Evolutionary conservation across 2,797 vertebrate genomes (phyloP).

Genomic region (Brotula barbata): DNA sequence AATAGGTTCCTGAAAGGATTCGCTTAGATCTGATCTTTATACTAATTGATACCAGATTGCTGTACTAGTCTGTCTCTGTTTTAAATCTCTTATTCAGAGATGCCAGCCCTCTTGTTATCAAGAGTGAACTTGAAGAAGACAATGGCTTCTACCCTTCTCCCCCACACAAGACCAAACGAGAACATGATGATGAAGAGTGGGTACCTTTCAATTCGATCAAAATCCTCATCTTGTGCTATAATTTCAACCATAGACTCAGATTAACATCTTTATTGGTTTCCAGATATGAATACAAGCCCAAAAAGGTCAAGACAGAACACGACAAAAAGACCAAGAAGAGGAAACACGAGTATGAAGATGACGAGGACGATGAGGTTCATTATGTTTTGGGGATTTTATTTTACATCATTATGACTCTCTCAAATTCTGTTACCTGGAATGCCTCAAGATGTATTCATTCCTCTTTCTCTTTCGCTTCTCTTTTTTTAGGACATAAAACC

Average conservation of each 20-base stretch:
- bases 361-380: slow-evolving; percentile 84
- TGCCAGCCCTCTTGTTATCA: slow-evolving; percentile 83
- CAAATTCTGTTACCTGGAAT: not conserved
- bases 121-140: slow-evolving; percentile 87
- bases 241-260: not conserved
- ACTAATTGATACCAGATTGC: not conserved
- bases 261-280: slow-evolving; percentile 25
- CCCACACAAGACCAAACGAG: slow-evolving; percentile 88
- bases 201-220: slow-evolving; percentile 54
- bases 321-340: slow-evolving; percentile 92
- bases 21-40: not conserved
- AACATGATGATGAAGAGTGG: slow-evolving; percentile 87
- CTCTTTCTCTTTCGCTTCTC: slow-evolving; percentile 5
- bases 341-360: slow-evolving; percentile 88
- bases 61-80: slow-evolving; percentile 26
- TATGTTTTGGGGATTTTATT: not conserved
- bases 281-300: slow-evolving; percentile 87
- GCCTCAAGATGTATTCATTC: not conserved
- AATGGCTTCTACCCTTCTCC: slow-evolving; percentile 83
- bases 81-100: slow-evolving; percentile 55
- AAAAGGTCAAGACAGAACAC: slow-evolving; percentile 93
- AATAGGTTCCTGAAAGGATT: not conserved
- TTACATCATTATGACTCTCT: not conserved
- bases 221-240: not conserved
- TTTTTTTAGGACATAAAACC: slow-evolving; percentile 83